A percentile compares a stretch with the other conserved stretches of the same genome.
These are phyloP conservation scores for Amblyopsis hoosieri DNA, from an alignment of 2,797 vertebrate genomes.

Conservation along the genomic window DNA sequence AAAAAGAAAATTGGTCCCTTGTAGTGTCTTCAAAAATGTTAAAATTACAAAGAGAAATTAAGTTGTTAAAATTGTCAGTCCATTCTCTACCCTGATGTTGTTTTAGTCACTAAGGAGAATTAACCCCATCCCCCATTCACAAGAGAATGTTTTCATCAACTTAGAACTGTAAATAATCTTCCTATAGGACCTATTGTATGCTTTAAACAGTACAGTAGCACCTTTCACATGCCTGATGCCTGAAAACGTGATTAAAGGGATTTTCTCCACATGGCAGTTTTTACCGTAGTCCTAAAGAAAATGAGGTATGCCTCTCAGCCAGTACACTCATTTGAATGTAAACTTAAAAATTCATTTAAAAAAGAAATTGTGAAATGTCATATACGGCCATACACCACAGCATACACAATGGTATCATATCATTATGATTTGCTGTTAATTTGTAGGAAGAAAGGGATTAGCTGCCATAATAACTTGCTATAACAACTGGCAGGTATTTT, in stretches of 20 bases:
- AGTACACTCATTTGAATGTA: constrained; percentile 5
- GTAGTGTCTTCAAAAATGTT: constrained; percentile 3
- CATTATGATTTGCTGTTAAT: too few species aligned
- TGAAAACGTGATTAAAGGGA: constrained; percentile 58
- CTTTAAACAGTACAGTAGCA: constrained; percentile 38
- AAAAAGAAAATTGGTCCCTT: constrained; percentile 64
- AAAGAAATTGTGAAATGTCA: neutral
- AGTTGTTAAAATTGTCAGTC: too few species aligned
- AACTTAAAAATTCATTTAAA: neutral
- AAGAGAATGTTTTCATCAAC: constrained; percentile 15
- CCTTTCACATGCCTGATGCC: constrained; percentile 20
- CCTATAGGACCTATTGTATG: constrained; percentile 31
- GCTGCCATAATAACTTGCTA: too few species aligned
- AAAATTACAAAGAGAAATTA: too few species aligned
- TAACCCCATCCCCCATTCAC: too few species aligned
- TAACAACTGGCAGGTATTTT: neutral
- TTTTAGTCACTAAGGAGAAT: too few species aligned
- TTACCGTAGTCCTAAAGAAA: neutral
- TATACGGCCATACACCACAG: neutral
- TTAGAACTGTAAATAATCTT: constrained; percentile 30
- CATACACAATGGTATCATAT: too few species aligned
- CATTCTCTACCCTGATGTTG: too few species aligned
- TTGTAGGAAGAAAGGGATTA: too few species aligned
- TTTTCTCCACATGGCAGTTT: constrained; percentile 19
- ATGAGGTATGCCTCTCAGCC: constrained; percentile 38